phyloP scores from a whole-genome alignment of 2,888 invertebrate genomes.

The Aphrophora alni region DNA sequence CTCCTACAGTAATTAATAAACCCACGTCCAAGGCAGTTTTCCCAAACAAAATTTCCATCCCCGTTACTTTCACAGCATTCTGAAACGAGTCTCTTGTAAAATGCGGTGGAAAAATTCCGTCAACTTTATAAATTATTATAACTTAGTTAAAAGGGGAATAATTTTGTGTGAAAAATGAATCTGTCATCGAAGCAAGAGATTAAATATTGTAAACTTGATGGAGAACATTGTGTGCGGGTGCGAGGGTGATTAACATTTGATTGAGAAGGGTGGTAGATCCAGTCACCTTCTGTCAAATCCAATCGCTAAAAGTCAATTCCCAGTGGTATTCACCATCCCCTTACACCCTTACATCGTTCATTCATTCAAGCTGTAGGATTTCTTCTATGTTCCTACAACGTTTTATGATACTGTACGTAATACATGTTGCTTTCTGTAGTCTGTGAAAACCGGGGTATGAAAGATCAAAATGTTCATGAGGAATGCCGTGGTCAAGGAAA shows the following conservation, averaged over 20 bases:
- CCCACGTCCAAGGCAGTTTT: too few species aligned
- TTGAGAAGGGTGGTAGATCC: constrained; percentile 29
- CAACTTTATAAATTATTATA: neutral
- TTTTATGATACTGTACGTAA: too few species aligned
- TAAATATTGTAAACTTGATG: constrained; percentile 6
- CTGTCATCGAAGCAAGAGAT: constrained; percentile 1
- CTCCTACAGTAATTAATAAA: neutral
- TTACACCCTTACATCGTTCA: neutral
- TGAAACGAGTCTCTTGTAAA: neutral
- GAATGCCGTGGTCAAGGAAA: too few species aligned
- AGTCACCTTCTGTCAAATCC: constrained; percentile 38
- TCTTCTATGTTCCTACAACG: too few species aligned
- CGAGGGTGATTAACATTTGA: constrained; percentile 37
- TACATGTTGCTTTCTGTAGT: too few species aligned
- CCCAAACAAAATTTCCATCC: neutral
- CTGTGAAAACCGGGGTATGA: too few species aligned
- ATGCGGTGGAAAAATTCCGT: neutral
- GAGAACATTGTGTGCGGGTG: neutral
- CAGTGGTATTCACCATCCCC: neutral
- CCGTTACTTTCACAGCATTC: neutral
- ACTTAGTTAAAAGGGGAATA: neutral
- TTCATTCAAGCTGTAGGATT: neutral
- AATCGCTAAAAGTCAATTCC: constrained; percentile 41
- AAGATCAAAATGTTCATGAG: too few species aligned
- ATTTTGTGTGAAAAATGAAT: constrained; percentile 9